Evolutionary conservation across 2,888 invertebrate genomes (phyloP), one percentile per base, ranked within the genome.

Genomic region (Hypomecis atomaria): DNA sequence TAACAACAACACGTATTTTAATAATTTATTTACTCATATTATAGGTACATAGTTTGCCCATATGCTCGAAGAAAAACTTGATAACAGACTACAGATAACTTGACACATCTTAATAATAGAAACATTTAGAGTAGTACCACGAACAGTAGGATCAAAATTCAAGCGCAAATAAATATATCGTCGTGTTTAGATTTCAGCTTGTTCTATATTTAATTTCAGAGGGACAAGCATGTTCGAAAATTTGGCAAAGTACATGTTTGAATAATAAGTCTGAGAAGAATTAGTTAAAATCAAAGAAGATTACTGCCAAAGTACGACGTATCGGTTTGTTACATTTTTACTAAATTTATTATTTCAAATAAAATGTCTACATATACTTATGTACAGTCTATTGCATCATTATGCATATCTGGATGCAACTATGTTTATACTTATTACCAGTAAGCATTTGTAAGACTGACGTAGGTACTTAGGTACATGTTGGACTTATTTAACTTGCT

Each of bases 131-230:
- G 45, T 7, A 6, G 23, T 45, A 6, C 7, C 44, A 7, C 45
- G 8, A 7, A 38, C n/a, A 48, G 47, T 10, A 37, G 44, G 10
- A 56, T 10, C 23, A 23, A 23, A 23, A 23, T 23, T 23, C 23
- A 23, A 23, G 23, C 23, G 23, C 23, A 23, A 23, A 2, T 23
- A 23, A 23, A 23, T 1, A 23, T 23, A 23, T 23, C 23, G 23
- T 23, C 23, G 23, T 23, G 23, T 23, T 23, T 23, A 23, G 23
- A 23, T 23, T 56, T 57, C 48, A 59, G 57, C 54, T 59, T 55
- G 54, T 59, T 59, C 59, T 64, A 43, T 63, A 58, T 59, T 49
- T 64, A 50, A 50, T 64, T 64, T 59, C 64, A 64, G 64, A 64
- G 55, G 64, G 50, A 33, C 49, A 56, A 59, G 55, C 64, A 59